Evolutionary conservation across 2,113 vertebrate species (phyloP).

Genomic region (Sinocyclocheilus rhinocerous): DNA sequence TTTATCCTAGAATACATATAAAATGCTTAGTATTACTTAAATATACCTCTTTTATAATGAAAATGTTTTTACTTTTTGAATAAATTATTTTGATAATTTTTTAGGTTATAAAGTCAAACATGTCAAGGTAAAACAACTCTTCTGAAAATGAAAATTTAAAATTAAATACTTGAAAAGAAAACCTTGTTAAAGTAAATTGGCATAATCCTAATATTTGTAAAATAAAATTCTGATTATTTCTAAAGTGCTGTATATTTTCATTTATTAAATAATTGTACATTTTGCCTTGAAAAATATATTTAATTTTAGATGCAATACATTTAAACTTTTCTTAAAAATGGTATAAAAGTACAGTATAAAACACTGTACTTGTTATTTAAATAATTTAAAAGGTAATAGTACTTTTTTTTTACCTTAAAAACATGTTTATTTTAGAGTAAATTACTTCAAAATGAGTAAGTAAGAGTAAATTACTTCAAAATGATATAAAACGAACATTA

Average conservation of each 20-base stretch:
- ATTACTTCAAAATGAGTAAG: too few species aligned
- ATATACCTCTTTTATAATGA: not conserved
- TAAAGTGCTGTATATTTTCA: too few species aligned
- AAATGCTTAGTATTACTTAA: not conserved
- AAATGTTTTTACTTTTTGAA: not conserved
- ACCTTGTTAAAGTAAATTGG: too few species aligned
- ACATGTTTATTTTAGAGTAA: too few species aligned
- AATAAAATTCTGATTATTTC: too few species aligned
- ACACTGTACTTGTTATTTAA: too few species aligned
- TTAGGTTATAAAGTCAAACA: not conserved
- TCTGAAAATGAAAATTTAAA: not conserved
- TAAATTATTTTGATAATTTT: not conserved
- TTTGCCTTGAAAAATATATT: not conserved
- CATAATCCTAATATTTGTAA: too few species aligned
- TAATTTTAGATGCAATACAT: not conserved
- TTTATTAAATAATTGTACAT: not conserved
- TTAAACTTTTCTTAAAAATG: not conserved
- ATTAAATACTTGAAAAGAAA: not conserved
- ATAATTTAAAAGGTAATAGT: too few species aligned
- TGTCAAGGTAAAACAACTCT: not conserved
- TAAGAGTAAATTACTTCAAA: too few species aligned
- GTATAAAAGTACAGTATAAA: not conserved
- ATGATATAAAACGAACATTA: too few species aligned
- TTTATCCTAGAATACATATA: not conserved
- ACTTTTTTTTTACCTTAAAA: too few species aligned